Base-by-base conservation (phyloP, 2,797 vertebrate species). In the Danio kyathit region DNA sequence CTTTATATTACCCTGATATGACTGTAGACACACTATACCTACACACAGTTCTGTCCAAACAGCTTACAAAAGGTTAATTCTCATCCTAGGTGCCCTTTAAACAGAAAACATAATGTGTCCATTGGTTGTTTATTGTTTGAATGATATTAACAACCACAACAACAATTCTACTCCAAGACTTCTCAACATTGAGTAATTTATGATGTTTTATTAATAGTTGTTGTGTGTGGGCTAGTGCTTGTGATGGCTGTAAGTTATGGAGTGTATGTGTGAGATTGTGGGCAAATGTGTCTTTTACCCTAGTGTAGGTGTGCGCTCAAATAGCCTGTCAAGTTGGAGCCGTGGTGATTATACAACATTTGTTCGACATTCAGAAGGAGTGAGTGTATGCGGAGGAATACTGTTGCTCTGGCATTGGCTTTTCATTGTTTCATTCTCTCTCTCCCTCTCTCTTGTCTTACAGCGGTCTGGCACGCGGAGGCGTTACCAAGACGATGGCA, bases 401-500 rank as follows among this genome's bases (percentile, higher is more conserved):
- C 6, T 70, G 46, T 70, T 38, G 12, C 38, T 41, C 11, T 54
- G 59, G 48, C 17, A 74, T 56, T 1, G 17, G 19, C 48, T 9
- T 38, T 40, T 51, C 5, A 49, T 80, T 17, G 52, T 44, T 17
- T 7, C 5, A 29, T 48, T 21, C 5, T 7, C 1, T 70, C 19
- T 17, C 29, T 29, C 29, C 29, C n/a, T 5, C 41, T 82, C 5
- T 74, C 19, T 61, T 29, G 6, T 57, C 16, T 76, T 13, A 86
- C 89, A 99, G 97, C 95, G 98, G 82, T 94, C 96, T n/a, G 96
- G 97, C 5, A 97, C 97, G 77, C 90, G 97, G 38, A 93, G 97
- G 0, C 96, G 96, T 70, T 99, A 99, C 63, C 97, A 99, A 84
- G 98, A 99, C 0, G 98, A 99, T 4, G 97, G 96, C 54, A 99